Base-by-base conservation (phyloP, 2,888 invertebrate species). In the Sussaba pulchella region DNA sequence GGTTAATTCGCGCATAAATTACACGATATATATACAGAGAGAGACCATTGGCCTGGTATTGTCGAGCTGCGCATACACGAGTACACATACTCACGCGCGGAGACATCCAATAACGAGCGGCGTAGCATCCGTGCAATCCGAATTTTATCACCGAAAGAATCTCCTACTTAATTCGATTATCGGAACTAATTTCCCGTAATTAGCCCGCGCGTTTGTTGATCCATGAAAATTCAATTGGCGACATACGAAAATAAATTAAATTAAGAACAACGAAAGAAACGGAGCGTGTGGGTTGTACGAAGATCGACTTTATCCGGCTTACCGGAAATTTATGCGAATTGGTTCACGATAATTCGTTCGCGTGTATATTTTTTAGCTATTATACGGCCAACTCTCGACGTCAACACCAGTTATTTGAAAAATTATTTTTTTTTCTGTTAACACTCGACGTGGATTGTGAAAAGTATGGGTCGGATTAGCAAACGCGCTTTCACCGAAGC, bases 1-100 rank as follows among this genome's bases (percentile, higher is more conserved):
- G 89, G 87, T 89, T 89, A 89, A 89, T 89, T 88, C 84, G 77
- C 79, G 86, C 88, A 88, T 89, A 86, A 88, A 89, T 88, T 89
- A 87, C 84, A 75, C 78, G 70, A 24, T 41, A 64, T 74, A 31
- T 5, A 31, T 2, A 31, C 4, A 31, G 6, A 31, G 31, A 24
- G 45, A 69, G 78, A 57, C 54, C 67, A 69, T 71, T 59, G 14
- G 19, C 36, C 14, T 14, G 39, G 45, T 50, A 71, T 57, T 57
- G 71, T 64, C 6, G 14, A 41, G 24, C 43, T n/a, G 4, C 14
- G 21, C 14, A 31, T n/a, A 45, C 8, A 50, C 50, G 8, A 8
- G 8, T 1, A 21, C 21, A 61, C 12, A 57, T 26, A 70, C 36
- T 36, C 36, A 50, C 43, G 54, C 41, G 61, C 2, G 8, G 6